phyloP scores from a whole-genome alignment of 2,888 invertebrate species.

The Andrena flavipes region DNA sequence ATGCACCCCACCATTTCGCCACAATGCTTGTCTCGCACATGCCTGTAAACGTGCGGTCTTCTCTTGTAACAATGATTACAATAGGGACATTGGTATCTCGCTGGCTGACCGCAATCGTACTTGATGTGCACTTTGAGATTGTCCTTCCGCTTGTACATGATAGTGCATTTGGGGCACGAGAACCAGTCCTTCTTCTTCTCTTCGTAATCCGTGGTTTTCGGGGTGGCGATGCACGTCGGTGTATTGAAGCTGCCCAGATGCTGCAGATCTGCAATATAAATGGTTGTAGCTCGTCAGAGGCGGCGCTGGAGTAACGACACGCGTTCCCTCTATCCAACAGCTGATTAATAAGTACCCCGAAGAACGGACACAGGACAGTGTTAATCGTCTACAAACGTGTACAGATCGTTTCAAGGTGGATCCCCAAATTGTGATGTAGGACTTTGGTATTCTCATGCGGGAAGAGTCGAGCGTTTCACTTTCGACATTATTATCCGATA shows the following conservation, averaged over 20 bases:
- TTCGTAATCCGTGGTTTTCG: background rate
- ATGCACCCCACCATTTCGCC: slow-evolving; percentile 67
- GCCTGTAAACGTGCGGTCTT: slow-evolving; percentile 27
- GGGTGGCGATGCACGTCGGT: slow-evolving; percentile 22
- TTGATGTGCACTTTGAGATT: slow-evolving; percentile 68
- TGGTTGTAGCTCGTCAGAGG: slow-evolving; percentile 53
- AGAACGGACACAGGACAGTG: background rate
- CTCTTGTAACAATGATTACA: slow-evolving; percentile 67
- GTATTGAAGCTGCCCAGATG: slow-evolving; percentile 56
- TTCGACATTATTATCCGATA: background rate
- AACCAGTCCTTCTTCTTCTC: slow-evolving; percentile 42
- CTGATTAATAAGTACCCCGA: background rate
- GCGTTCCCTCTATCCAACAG: slow-evolving; percentile 4
- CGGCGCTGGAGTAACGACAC: background rate
- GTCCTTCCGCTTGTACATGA: slow-evolving; percentile 68
- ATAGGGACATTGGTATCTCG: slow-evolving; percentile 78
- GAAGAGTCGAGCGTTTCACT: background rate
- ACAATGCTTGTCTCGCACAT: slow-evolving; percentile 76
- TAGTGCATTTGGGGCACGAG: slow-evolving; percentile 66
- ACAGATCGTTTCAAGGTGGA: background rate
- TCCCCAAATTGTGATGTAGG: background rate
- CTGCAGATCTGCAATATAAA: slow-evolving; percentile 69
- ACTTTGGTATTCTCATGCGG: background rate
- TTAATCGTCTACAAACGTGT: slow-evolving; percentile 4
- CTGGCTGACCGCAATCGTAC: slow-evolving; percentile 65